These are phyloP conservation scores for Lucilia cuprina DNA, from an alignment of 1,140 invertebrate genomes.

Conservation along the genomic window DNA sequence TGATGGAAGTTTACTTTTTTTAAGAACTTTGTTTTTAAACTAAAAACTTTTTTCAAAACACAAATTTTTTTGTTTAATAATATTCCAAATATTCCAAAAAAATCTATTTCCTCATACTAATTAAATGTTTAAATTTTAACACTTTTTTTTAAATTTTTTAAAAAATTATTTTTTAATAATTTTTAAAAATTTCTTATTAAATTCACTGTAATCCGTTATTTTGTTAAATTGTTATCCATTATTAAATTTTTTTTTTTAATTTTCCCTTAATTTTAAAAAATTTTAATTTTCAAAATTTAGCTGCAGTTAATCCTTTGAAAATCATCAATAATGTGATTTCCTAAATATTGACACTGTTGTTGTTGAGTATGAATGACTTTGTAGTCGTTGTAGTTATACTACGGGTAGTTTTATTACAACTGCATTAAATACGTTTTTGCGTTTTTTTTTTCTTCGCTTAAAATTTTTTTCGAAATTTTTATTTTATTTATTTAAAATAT, in stretches of 20 bases:
- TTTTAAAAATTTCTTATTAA: neutral
- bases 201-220: neutral
- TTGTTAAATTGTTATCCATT: neutral
- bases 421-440: neutral
- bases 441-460: neutral
- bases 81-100: too few species aligned
- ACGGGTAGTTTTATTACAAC: neutral
- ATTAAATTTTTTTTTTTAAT: too few species aligned
- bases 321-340: neutral
- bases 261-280: neutral
- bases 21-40: too few species aligned
- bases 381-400: neutral
- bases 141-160: too few species aligned
- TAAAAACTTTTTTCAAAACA: neutral
- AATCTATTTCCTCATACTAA: neutral
- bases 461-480: neutral
- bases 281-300: neutral
- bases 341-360: neutral
- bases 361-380: neutral
- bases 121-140: neutral
- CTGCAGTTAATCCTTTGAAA: neutral
- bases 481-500: neutral
- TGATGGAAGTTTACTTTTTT: neutral
- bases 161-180: too few species aligned
- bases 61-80: neutral